Evolutionary conservation across 2,888 invertebrate species (phyloP), one percentile per base, ranked within the genome.

Genomic region (Barypeithes pellucidus): DNA sequence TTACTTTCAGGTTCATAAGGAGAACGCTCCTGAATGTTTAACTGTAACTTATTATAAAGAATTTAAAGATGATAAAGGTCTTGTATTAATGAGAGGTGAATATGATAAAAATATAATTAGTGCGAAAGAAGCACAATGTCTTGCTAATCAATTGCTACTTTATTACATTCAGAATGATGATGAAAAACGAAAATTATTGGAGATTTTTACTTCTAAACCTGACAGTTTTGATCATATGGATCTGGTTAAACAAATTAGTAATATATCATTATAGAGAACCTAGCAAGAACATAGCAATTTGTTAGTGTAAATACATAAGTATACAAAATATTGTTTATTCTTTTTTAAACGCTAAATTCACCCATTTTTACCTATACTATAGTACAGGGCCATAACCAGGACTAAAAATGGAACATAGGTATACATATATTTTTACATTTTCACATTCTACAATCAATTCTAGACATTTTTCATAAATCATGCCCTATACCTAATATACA

Each of bases 11-110:
- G 92, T 92, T 78, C 95, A 95, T 81, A 93, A 93, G 81, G 96
- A 95, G 85, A 95, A 95, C 86, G 94, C 96, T 0, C 95, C 96
- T 0, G 95, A 95, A 84, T 95, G 95, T 83, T 87, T 96, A 24
- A 94, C 93, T 1, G 88, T 96, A 81, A 89, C 91, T 1, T 93
- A 95, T 84, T 96, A 94, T 80, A 90, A 91, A 0, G 96, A 96
- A 82, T 87, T 95, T 2, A 86, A 87, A 77, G 87, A 89, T 7
- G 88, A 89, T 50, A 95, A 95, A 83, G 92, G 91, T 3, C 87
- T 96, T 47, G 89, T 96, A 11, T 86, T 96, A 41, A 95, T 96
- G 95, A 89, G 92, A 45, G 96, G 96, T 14, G 95, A 96, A 84
- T 96, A 91, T 84, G 95, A 96, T 82, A 90, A 89, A 81, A 93